Evolutionary conservation across 2,888 invertebrate species (phyloP).

Genomic region (Acronicta aceris): DNA sequence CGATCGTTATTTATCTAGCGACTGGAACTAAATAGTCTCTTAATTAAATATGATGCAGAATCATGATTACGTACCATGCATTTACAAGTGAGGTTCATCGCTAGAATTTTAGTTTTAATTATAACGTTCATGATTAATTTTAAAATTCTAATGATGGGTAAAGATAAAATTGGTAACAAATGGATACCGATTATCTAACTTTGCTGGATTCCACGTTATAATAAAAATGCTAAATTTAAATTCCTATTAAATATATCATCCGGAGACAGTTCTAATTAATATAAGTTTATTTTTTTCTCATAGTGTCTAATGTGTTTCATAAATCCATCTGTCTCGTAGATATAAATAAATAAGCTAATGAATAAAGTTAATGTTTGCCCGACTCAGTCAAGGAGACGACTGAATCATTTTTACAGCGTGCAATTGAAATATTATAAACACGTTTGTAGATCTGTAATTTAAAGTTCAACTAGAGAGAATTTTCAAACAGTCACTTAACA

Average conservation of each 20-base stretch:
- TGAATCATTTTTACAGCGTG: background rate
- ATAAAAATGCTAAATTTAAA: conserved; percentile 33
- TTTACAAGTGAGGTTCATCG: too few relatives aligned
- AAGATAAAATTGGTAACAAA: conserved; percentile 22
- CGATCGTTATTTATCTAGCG: too few relatives aligned
- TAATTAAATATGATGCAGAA: too few relatives aligned
- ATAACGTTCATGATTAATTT: too few relatives aligned
- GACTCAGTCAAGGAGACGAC: conserved; percentile 34
- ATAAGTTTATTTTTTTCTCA: conserved; percentile 42
- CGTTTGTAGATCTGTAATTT: too few relatives aligned
- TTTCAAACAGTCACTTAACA: too few relatives aligned
- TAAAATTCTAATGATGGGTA: conserved; percentile 3
- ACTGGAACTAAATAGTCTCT: too few relatives aligned
- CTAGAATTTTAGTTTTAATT: too few relatives aligned
- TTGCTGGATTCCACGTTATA: conserved; percentile 22
- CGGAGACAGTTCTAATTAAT: conserved; percentile 50
- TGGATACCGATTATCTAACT: conserved; percentile 40
- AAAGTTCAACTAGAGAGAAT: too few relatives aligned
- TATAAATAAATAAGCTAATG: conserved; percentile 54
- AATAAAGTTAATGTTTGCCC: conserved; percentile 40
- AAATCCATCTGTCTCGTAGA: conserved; percentile 47
- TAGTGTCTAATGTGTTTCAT: conserved; percentile 49
- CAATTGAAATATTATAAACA: background rate
- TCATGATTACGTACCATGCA: too few relatives aligned
- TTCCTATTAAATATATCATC: conserved; percentile 39